phyloP scores from a whole-genome alignment of 2,888 invertebrate species.

The Napeogenes inachia region DNA sequence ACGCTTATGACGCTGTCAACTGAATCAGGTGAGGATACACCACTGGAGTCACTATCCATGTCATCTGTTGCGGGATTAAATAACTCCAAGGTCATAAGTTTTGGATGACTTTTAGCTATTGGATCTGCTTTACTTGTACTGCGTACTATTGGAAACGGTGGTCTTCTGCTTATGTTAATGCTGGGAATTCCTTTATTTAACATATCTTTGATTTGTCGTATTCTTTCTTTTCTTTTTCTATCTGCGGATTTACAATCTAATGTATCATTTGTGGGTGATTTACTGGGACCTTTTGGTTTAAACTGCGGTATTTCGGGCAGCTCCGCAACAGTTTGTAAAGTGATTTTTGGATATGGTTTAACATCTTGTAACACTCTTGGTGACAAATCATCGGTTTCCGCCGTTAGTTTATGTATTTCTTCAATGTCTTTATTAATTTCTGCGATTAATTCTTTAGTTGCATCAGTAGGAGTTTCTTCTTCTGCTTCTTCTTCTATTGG shows the following conservation, averaged over 20 bases:
- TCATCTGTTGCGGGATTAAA: slow-evolving; percentile 95
- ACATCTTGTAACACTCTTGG: slow-evolving; percentile 68
- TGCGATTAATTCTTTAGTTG: slow-evolving; percentile 59
- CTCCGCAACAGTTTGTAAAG: slow-evolving; percentile 79
- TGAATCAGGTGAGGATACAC: slow-evolving; percentile 91
- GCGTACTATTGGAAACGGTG: slow-evolving; percentile 84
- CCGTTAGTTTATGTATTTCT: slow-evolving; percentile 71
- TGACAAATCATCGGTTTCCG: slow-evolving; percentile 62
- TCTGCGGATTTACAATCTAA: slow-evolving; percentile 70
- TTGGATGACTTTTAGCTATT: slow-evolving; percentile 82
- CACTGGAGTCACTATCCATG: slow-evolving; percentile 92
- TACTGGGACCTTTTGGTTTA: slow-evolving; percentile 57
- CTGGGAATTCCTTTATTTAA: slow-evolving; percentile 83
- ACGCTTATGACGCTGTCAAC: slow-evolving; percentile 91
- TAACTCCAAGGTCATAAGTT: slow-evolving; percentile 86
- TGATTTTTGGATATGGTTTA: slow-evolving; percentile 77
- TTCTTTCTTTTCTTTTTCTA: slow-evolving; percentile 78
- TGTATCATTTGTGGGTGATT: slow-evolving; percentile 54
- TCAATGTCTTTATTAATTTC: slow-evolving; percentile 73
- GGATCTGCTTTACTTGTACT: slow-evolving; percentile 79
- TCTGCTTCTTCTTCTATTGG: slow-evolving; percentile 68
- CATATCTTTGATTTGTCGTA: slow-evolving; percentile 84
- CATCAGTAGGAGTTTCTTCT: slow-evolving; percentile 59
- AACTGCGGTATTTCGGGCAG: slow-evolving; percentile 80
- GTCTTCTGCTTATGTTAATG: slow-evolving; percentile 67